Base-by-base conservation (phyloP, 2,797 vertebrate species). In the Eutrigla gurnardus region DNA sequence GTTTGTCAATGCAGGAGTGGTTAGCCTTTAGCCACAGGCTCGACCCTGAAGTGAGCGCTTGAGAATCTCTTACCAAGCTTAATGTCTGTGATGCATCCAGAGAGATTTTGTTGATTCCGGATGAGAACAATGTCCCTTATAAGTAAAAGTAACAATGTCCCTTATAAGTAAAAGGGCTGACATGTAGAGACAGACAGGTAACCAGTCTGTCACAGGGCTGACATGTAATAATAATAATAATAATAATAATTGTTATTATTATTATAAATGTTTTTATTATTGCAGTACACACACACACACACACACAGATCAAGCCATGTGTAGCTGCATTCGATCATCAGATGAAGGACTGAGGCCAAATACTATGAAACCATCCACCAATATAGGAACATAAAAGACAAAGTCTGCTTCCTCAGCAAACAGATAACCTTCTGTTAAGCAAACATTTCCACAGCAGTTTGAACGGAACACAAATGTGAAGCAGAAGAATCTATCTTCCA, bases 31-130 rank as follows among this genome's bases (percentile, higher is more conserved):
- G 84, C 69, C 15, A 3, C 61, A 36, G 61, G 45, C 45, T 58
- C 72, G 82, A 80, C 74, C 78, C 71, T 67, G 62, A 61, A 65
- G 37, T 37, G 65, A 70, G 66, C 80, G 71, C 47, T 0, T 2
- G 61, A 76, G 82, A 73, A 68, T 73, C 59, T 61, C 13, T 50
- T 43, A 76, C 70, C 0, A 5, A 75, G 62, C 69, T 71, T 58
- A 17, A 63, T 35, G 37, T 46, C 52, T 25, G 52, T 46, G 55
- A 65, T 67, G 65, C 74, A 63, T 80, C 70, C 55, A 39, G 35
- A 75, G 53, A 68, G 58, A 4, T n/a, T 49, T 43, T 72, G 39
- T 67, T 76, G 52, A 53, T 47, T 8, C 50, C 69, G 32, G 15
- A 61, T 58, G 62, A 65, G 2, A 49, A 46, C 0, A 0, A 25